Base-by-base conservation (phyloP, 2,888 invertebrate genomes). In the Smittia sp. region DNA sequence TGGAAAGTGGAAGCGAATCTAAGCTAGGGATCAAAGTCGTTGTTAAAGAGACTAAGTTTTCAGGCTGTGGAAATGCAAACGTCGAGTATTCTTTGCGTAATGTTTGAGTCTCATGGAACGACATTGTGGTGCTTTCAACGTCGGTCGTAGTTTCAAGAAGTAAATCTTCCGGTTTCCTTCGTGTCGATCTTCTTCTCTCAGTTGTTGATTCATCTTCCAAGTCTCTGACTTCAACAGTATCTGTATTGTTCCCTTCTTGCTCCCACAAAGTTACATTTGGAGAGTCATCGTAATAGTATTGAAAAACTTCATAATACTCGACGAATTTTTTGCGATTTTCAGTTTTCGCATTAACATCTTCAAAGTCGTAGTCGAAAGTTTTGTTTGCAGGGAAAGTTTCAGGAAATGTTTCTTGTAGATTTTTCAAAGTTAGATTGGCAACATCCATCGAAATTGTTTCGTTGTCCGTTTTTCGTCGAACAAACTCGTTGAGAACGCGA, bases 271-370 rank as follows among this genome's bases (percentile, higher is more conserved):
- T 39, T 9, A 38, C 20, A 13, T 24, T 22, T 13, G 67, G 67
- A 6, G 39, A 22, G 15, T 67, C n/a, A 9, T 67, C 67, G 15
- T 46, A 67, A 24, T 46, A 67, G n/a, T 67, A 67, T 22, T 67
- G 24, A 18, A 58, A 9, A n/a, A 58, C 15, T 20, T 58, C 58
- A 22, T 24, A 67, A 41, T 46, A 46, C 46, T 67, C 39, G 7
- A 18, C 18, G 1, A 65, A 32, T 1, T 65, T 46, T 15, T 46
- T 46, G 6, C 46, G 15, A 1, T 6, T 2, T 41, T 67, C 27
- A 4, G 27, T 25, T 27, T 25, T 32, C 13, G 32, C 27, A 13
- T 27, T n/a, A 1, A 13, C 25, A 25, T 15, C 27, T 4, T 65
- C 27, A 22, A 58, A 58, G 11, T 58, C 58, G 18, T 58, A 58